Conservation (phyloP, 2,797 vertebrate species). For the Cynodonichthys magdalenae region DNA sequence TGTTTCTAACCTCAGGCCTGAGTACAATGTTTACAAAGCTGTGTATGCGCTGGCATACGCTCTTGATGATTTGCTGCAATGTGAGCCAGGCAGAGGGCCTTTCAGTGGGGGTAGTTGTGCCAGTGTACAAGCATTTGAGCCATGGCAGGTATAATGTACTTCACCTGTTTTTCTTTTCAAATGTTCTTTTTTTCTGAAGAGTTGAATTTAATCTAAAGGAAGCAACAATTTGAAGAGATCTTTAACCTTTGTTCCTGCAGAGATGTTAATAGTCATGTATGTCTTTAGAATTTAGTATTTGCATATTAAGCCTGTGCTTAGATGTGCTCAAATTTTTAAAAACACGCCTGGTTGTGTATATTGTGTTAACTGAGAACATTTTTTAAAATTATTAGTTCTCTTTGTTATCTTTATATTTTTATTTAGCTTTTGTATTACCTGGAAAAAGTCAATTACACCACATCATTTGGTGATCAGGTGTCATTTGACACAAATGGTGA, state of each 20-base stretch:
- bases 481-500: slow-evolving; percentile 77
- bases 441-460: slow-evolving; percentile 72
- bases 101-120: slow-evolving; percentile 67
- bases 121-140: slow-evolving; percentile 57
- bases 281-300: neutral
- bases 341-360: neutral
- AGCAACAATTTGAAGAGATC: neutral
- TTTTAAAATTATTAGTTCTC: too few relatives aligned
- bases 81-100: slow-evolving; percentile 68
- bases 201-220: too few relatives aligned
- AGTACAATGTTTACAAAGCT: slow-evolving; percentile 68
- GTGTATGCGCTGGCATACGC: slow-evolving; percentile 77
- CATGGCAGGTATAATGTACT: slow-evolving; percentile 73
- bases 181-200: too few relatives aligned
- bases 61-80: slow-evolving; percentile 64
- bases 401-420: neutral
- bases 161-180: neutral
- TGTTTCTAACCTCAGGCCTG: slow-evolving; percentile 60
- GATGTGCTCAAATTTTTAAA: neutral
- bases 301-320: neutral
- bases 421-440: slow-evolving; percentile 68
- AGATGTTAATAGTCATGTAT: neutral
- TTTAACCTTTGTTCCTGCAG: too few relatives aligned
- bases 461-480: slow-evolving; percentile 70
- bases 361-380: neutral